Evolutionary conservation across 2,888 invertebrate species (phyloP).

Genomic region (Folsomia candida): DNA sequence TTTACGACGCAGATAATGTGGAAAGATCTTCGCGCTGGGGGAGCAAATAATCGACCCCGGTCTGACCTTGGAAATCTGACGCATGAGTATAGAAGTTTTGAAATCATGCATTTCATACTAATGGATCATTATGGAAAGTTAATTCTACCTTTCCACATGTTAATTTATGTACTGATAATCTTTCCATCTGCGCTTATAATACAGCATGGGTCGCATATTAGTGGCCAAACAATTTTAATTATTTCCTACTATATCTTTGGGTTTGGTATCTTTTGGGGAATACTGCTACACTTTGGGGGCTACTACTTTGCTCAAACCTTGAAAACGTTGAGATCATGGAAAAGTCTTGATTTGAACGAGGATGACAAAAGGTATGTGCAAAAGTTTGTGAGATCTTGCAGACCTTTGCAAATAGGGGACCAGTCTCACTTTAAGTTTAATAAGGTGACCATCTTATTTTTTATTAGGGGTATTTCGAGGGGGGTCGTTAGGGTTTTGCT

Average conservation of each 20-base stretch:
- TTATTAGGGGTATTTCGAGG: background rate
- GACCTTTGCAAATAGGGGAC: background rate
- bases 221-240: background rate
- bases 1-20: too few relatives aligned
- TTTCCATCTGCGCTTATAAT: background rate
- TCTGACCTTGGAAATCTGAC: too few relatives aligned
- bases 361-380: background rate
- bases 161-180: background rate
- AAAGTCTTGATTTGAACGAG: background rate
- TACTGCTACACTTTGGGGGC: background rate
- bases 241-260: background rate
- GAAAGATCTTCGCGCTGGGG: too few relatives aligned
- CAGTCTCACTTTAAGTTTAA: background rate
- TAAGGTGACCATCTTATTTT: background rate
- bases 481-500: background rate
- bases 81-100: background rate
- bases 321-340: background rate
- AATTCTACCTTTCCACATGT: background rate
- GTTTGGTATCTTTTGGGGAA: background rate
- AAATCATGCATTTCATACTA: background rate
- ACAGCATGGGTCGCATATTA: background rate
- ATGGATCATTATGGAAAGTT: background rate
- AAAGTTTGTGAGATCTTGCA: conserved; percentile 1
- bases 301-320: background rate
- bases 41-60: too few relatives aligned